Evolutionary conservation across 1,140 invertebrate species (phyloP), one percentile per base, ranked within the genome.

Genomic region (Drosophila seguyi): DNA sequence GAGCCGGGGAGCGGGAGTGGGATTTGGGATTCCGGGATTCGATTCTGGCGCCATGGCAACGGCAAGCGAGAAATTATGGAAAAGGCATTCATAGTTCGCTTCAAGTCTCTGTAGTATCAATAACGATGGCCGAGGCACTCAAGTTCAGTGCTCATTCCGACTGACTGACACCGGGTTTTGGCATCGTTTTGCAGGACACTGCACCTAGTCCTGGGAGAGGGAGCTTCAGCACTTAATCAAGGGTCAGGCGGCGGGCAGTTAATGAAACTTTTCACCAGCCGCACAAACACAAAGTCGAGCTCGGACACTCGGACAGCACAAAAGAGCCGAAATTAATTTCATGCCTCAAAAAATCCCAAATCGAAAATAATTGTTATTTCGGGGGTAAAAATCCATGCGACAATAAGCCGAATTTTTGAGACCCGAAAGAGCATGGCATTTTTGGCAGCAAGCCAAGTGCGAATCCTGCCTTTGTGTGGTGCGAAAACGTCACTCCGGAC

Each of bases 241-340:
- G 63, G 75, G 74, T 77, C 75, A 69, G 52, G 20, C 52, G 34
- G 52, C 25, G 36, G 75, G 63, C 63, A 78, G 56, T 78, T 78
- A 61, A 78, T 78, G 57, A 69, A 78, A 78, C 29, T 69, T 78
- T 77, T 59, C 55, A 48, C 11, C 53, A 44, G 52, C 25, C 52
- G 71, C 73, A 66, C 52, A 65, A 27, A 42, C 47, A 63, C 34
- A 57, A 74, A 55, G 41, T n/a, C 59, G 13, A 41, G 34, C 29
- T 20, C 38, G 16, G 1, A 34, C 31, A 38, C 44, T 22, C 55
- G 27, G 48, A 31, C 38, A 41, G 55, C 62, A 61, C 74, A 77
- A 55, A 77, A 52, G 74, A 78, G 39, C 31, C 44, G 61, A 80
- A 88, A 88, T 88, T 88, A 84, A 88, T 88, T 88, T 88, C 84